Base-by-base conservation (phyloP, 2,113 vertebrate genomes). In the Thinocorus orbignyianus region DNA sequence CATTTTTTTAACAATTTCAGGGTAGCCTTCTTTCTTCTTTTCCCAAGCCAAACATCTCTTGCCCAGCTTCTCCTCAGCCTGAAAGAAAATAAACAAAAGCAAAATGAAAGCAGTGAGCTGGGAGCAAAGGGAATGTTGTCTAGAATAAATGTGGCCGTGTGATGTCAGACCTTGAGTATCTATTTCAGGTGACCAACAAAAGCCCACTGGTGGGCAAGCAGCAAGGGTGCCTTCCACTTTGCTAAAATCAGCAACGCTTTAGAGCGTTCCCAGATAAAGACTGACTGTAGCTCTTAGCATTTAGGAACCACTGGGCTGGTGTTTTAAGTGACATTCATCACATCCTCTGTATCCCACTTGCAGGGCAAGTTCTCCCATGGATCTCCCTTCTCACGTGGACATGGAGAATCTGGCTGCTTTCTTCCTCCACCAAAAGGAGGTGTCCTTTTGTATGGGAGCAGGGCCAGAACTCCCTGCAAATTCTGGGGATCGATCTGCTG, bases 31-130 rank as follows among this genome's bases (percentile, higher is more conserved):
- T 96, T 95, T 97, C 92, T 96, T 98, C 93, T 94, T 86, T 76
- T 93, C 88, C 96, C 96, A 96, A 97, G 97, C 92, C 85, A 97
- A 98, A 97, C 76, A 94, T 79, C 37, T 92, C 79, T 91, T 81
- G 86, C 17, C 24, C 87, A 90, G 62, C 41, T 95, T 81, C 68
- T 81, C 76, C 84, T 86, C 64, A 91, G 46, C 37, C 49, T 55
- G 37, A 57, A 68, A 71, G 66, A 89, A 74, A 33, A 66, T 52
- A 77, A 93, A 81, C 37, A 60, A 91, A 91, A 92, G 6, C 15
- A 81, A 81, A 88, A 52, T 69, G 33, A 90, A 90, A 92, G 44
- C 49, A 52, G 8, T 0, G 3, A n/a, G 49, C 33, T 57, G 35
- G 7, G 28, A 17, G 10, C 3, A 4, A 77, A 79, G 49, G 69